These are phyloP conservation scores for Micromussa lordhowensis DNA, from an alignment of 92 coral and sea anemone genomes.

Conservation along the genomic window DNA sequence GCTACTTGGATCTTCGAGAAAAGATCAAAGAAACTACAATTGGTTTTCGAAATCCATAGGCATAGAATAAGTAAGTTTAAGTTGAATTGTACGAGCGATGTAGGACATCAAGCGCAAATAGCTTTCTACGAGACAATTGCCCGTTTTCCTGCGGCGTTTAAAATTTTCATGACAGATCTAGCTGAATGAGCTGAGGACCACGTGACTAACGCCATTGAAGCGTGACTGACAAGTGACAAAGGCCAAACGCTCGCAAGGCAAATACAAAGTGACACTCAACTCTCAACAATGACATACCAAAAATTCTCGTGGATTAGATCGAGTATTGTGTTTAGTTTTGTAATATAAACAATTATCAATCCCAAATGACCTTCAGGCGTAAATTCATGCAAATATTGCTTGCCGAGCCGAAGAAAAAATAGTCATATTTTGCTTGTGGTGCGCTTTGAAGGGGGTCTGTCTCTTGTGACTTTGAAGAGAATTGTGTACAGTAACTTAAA, in stretches of 20 bases:
- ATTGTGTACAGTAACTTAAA: not conserved
- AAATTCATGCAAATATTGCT: slow-evolving; percentile 64
- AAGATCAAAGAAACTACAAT: slow-evolving; percentile 39
- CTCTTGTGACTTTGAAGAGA: slow-evolving; percentile 17
- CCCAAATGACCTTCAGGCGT: slow-evolving; percentile 52
- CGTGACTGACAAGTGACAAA: slow-evolving; percentile 51
- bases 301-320: slow-evolving; percentile 65
- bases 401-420: slow-evolving; percentile 9
- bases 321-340: slow-evolving; percentile 38
- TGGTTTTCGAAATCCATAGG: slow-evolving; percentile 27
- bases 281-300: slow-evolving; percentile 67
- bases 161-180: slow-evolving; percentile 6
- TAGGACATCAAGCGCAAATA: slow-evolving; percentile 4
- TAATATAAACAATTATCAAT: slow-evolving; percentile 59
- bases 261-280: slow-evolving; percentile 32
- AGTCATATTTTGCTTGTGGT: slow-evolving; percentile 28
- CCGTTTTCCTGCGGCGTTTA: slow-evolving; percentile 42
- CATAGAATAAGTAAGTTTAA: not conserved
- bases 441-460: slow-evolving; percentile 45
- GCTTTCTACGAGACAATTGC: slow-evolving; percentile 18
- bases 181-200: not conserved
- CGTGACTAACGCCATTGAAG: slow-evolving; percentile 33
- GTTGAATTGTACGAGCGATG: not conserved
- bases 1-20: slow-evolving; percentile 31
- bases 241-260: slow-evolving; percentile 12